Evolutionary conservation across 2,797 vertebrate species (phyloP), one percentile per base, ranked within the genome.

Genomic region (Molothrus aeneus): DNA sequence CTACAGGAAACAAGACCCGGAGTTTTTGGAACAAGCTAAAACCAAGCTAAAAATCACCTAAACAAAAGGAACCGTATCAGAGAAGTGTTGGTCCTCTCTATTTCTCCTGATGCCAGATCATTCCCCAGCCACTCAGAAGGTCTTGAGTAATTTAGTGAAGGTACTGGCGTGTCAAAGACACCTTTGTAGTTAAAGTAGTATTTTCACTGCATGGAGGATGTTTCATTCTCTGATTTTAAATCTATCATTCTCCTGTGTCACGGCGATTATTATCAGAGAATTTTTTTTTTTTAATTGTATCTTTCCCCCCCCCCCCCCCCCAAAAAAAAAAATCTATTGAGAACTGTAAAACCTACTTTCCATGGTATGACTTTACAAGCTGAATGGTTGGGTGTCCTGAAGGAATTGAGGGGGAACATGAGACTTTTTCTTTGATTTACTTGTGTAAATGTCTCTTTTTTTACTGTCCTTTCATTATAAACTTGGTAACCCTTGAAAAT

Each of bases 241-340:
- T 88, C 53, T 57, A 9, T 53, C 80, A 4, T 77, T 71, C 10
- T 57, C 13, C 13, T 75, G 3, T 32, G 14, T 85, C 19, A 17
- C 60, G 20, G 26, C 0, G 0, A 9, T 50, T 53, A 14, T 72
- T 61, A 13, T 17, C 0, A 0, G 29, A 17, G 3, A 57, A 28
- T 65, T 1, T 13, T 10, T 40, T 10, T 40, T 63, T 69, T 47
- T 1, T 1, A 36, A 25, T 50, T 5, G 17, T n/a, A 6, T 24
- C 11, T 10, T 42, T 2, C 1, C 2, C 3, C 3, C 2, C 36
- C 3, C 1, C 2, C 3, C 3, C 2, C 36, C 3, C 20, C 7
- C 0, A 4, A 3, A 18, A 26, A 66, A 45, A n/a, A 53, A 4
- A 40, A 5, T 4, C 14, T 10, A 2, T 51, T 4, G 48, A 31